Percentiles rank a stretch among this genome's conserved stretches.
Conservation (phyloP, 2,888 invertebrate genomes). For the Tricholauxania praeusta region DNA sequence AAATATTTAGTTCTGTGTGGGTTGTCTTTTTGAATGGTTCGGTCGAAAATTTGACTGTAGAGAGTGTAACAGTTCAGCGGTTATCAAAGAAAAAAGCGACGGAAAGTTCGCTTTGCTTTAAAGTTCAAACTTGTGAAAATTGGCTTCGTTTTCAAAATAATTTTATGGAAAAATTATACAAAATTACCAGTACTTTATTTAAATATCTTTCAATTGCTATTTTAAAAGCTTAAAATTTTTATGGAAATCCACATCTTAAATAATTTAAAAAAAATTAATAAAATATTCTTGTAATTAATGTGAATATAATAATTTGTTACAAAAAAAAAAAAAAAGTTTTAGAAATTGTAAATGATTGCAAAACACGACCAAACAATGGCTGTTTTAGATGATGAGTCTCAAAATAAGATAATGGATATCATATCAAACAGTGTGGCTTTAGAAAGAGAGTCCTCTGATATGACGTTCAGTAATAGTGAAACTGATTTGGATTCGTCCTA, state of each 20-base stretch:
- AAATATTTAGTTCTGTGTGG: slow-evolving; percentile 59
- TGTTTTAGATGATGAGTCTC: background rate
- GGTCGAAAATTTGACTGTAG: slow-evolving; percentile 33
- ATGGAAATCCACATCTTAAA: background rate
- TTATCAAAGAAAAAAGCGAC: background rate
- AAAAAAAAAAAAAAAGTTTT: background rate
- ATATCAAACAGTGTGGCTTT: background rate
- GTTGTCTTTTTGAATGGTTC: slow-evolving; percentile 59
- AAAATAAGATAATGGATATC: background rate
- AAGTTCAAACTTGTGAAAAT: background rate
- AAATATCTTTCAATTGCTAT: too few species aligned
- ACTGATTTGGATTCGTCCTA: slow-evolving; percentile 10
- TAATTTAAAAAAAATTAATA: background rate
- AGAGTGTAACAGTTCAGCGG: background rate
- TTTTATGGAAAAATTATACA: too few species aligned
- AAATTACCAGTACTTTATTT: too few species aligned
- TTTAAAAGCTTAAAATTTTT: too few species aligned
- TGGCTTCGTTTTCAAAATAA: background rate
- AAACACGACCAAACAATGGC: slow-evolving; percentile 8
- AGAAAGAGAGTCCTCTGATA: background rate
- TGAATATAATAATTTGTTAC: background rate
- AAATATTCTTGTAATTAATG: too few species aligned
- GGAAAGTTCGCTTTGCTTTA: too few species aligned
- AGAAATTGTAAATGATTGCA: background rate
- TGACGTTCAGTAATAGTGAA: background rate